Evolutionary conservation across 1,140 invertebrate species (phyloP).

Genomic region (Pseudachorutes palmiensis): DNA sequence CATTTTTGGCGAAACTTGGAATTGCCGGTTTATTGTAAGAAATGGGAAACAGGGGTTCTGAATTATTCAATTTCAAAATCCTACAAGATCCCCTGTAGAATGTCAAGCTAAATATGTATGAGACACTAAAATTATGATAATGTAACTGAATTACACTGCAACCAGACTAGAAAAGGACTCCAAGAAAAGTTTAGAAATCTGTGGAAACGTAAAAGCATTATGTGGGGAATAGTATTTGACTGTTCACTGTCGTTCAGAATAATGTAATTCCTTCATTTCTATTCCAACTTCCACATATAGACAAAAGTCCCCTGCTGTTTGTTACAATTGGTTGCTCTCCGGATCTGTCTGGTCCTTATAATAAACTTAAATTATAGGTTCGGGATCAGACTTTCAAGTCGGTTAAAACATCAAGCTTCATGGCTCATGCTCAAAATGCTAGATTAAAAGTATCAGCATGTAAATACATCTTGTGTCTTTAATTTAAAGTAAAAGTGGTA

Average conservation of each 20-base stretch:
- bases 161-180: background rate
- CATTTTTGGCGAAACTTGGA: too few relatives aligned
- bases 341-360: too few relatives aligned
- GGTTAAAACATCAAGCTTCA: too few relatives aligned
- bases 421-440: too few relatives aligned
- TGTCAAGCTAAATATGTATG: slow-evolving; percentile 3
- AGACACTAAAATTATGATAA: slow-evolving; percentile 4
- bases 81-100: background rate
- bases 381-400: too few relatives aligned
- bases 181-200: too few relatives aligned
- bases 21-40: background rate
- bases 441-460: too few relatives aligned
- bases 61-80: slow-evolving; percentile 1
- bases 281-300: background rate
- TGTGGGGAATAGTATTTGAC: too few relatives aligned
- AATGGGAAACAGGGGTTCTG: background rate
- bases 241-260: too few relatives aligned
- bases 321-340: background rate
- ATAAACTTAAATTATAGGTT: background rate
- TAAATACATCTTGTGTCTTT: too few relatives aligned
- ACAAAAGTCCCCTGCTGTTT: background rate
- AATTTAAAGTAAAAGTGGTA: too few relatives aligned
- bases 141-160: background rate
- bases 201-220: too few relatives aligned
- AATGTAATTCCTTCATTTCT: slow-evolving; percentile 5